Conservation (phyloP, 2,888 invertebrate species). For the Neria commutata region DNA sequence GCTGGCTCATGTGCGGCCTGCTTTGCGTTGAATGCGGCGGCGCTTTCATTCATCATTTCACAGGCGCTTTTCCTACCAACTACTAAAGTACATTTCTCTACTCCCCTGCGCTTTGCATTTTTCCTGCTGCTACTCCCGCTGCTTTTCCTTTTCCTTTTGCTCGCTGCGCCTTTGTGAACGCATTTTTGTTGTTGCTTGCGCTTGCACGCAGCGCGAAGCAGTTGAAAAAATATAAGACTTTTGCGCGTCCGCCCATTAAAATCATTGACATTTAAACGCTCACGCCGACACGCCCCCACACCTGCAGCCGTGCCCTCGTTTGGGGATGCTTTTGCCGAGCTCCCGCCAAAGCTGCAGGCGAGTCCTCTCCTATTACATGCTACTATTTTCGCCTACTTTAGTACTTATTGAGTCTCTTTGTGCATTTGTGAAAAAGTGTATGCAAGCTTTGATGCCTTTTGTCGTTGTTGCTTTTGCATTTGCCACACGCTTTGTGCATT, state of each 20-base stretch:
- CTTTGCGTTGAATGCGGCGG: neutral
- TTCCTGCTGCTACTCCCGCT: too few species aligned
- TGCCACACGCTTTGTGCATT: neutral
- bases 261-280: slow-evolving; percentile 54
- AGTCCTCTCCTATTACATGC: too few species aligned
- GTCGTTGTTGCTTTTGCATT: too few species aligned
- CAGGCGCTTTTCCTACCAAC: slow-evolving; percentile 16
- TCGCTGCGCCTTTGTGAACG: neutral
- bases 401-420: slow-evolving; percentile 4
- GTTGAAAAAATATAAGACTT: slow-evolving; percentile 44
- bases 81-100: slow-evolving; percentile 6
- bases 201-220: neutral
- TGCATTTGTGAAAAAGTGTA: neutral
- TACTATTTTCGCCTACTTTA: neutral
- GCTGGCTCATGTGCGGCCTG: too few species aligned
- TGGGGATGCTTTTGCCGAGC: too few species aligned
- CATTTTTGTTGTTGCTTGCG: neutral
- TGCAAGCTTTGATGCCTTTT: neutral
- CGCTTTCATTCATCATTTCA: slow-evolving; percentile 21
- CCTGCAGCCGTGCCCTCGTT: neutral
- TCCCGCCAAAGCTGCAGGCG: too few species aligned
- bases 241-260: slow-evolving; percentile 51
- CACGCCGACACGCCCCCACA: slow-evolving; percentile 13
- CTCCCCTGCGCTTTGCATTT: neutral
- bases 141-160: neutral